These are phyloP conservation scores for Grammomys dolichurus DNA, from an alignment of 2,113 vertebrate species.

Conservation along the genomic window DNA sequence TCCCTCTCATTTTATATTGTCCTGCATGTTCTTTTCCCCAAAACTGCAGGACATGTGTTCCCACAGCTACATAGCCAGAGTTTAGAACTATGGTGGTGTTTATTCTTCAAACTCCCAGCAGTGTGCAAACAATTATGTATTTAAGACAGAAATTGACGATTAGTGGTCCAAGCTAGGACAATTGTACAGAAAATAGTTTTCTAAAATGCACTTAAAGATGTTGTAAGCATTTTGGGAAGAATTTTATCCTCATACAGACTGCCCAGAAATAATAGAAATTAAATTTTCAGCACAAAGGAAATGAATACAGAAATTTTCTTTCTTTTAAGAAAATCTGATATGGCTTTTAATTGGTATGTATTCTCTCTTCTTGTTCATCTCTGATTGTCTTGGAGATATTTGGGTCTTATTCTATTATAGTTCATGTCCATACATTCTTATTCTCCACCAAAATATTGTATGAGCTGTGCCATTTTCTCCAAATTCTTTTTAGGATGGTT, in stretches of 20 bases:
- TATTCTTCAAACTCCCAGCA: neutral
- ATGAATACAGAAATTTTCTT: constrained; percentile 8
- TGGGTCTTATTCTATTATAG: neutral
- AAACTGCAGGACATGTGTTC: neutral
- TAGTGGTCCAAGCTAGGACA: neutral
- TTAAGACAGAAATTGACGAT: constrained; percentile 20
- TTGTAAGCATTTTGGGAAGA: neutral
- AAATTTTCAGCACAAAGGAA: neutral
- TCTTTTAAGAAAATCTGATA: constrained; percentile 15
- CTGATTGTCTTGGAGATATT: neutral
- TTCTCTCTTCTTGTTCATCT: neutral
- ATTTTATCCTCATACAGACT: neutral
- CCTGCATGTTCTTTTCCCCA: neutral
- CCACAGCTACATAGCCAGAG: neutral
- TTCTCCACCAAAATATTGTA: neutral
- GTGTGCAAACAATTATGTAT: neutral
- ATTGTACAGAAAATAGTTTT: constrained; percentile 3
- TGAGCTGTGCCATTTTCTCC: neutral
- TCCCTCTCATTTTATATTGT: neutral
- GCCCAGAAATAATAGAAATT: neutral
- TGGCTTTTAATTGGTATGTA: neutral
- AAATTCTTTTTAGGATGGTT: neutral
- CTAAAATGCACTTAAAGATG: neutral
- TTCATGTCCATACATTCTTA: constrained; percentile 34
- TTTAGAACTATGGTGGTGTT: neutral